Conservation (phyloP, 2,797 vertebrate species). For the Philypnodon macrostomus region DNA sequence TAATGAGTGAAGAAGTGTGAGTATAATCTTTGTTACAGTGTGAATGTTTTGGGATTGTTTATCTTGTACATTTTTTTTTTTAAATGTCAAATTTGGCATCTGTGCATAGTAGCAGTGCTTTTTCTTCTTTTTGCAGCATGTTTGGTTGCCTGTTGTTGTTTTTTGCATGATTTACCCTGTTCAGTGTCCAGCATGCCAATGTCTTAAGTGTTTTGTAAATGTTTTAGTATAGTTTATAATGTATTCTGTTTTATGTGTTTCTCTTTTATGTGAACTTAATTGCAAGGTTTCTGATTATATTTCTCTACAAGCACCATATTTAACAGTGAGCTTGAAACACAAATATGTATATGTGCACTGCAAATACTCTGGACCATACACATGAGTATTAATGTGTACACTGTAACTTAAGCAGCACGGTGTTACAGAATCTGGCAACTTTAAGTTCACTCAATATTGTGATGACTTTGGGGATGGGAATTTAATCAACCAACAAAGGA, state of each 20-base stretch:
- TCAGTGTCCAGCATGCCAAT: background rate
- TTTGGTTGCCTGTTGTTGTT: constrained; percentile 6
- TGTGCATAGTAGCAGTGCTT: constrained; percentile 41
- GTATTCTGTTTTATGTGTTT: background rate
- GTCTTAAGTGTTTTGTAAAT: background rate
- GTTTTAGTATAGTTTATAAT: background rate
- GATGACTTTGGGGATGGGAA: constrained; percentile 33
- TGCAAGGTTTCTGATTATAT: constrained; percentile 18
- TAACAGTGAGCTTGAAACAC: too few relatives aligned
- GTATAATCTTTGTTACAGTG: too few relatives aligned
- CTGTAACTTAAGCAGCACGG: too few relatives aligned
- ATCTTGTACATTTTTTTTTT: background rate
- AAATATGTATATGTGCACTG: too few relatives aligned
- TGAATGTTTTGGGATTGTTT: too few relatives aligned
- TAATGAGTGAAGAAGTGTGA: too few relatives aligned
- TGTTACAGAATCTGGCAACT: constrained; percentile 3
- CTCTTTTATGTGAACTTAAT: constrained; percentile 7
- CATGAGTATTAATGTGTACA: too few relatives aligned
- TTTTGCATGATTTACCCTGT: background rate
- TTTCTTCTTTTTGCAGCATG: constrained; percentile 39
- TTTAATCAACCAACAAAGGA: background rate
- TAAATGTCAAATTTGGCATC: constrained; percentile 14
- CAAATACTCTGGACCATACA: too few relatives aligned
- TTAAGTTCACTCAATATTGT: constrained; percentile 19
- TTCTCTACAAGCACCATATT: background rate